Conservation (phyloP, 2,113 vertebrate species). For the Butorides virescens region DNA sequence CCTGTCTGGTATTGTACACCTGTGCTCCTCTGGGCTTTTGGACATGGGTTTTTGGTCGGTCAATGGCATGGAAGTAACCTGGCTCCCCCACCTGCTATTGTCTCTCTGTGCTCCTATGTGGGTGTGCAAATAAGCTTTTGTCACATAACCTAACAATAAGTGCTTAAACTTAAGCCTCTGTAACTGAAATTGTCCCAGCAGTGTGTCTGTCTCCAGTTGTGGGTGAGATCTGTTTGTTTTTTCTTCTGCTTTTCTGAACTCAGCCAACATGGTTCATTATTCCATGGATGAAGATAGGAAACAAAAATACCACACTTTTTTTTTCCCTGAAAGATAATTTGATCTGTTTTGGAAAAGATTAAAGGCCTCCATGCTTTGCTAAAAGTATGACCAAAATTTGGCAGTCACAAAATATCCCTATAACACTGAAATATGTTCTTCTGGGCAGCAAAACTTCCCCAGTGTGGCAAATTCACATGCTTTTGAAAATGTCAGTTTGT, state of each 20-base stretch:
- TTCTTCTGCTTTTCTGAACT: background rate
- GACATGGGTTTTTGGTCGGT: background rate
- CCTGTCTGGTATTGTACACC: background rate
- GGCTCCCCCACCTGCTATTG: fast-evolving
- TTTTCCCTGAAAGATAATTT: background rate
- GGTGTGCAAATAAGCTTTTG: background rate
- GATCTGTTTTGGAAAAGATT: background rate
- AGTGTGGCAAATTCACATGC: background rate
- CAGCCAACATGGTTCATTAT: background rate
- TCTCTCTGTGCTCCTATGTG: background rate
- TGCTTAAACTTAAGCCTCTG: background rate
- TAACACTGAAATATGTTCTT: background rate
- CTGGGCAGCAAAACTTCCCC: background rate
- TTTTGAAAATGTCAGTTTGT: background rate
- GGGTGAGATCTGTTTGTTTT: background rate
- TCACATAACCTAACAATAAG: background rate
- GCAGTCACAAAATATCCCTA: background rate
- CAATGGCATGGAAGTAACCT: background rate
- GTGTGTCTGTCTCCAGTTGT: background rate
- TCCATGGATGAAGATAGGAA: background rate
- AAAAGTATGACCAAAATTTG: background rate
- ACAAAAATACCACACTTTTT: background rate
- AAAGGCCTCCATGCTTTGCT: background rate
- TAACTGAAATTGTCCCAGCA: background rate
- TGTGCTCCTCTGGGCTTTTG: background rate